Evolutionary conservation across 2,113 vertebrate species (phyloP).

Genomic region (Oncorhynchus nerka): DNA sequence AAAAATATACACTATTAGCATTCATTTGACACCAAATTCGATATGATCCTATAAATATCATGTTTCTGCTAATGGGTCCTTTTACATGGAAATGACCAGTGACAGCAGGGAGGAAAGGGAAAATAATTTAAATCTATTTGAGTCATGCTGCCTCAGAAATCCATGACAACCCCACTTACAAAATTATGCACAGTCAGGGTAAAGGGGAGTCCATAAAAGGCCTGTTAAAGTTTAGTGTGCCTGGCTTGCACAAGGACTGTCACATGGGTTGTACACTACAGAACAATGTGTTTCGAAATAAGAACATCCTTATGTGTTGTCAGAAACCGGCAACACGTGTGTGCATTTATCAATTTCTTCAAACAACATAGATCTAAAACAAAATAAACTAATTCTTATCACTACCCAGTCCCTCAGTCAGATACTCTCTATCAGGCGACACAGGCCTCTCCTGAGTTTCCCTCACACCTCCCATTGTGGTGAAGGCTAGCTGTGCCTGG

Average conservation of each 20-base stretch:
- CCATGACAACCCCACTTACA: background rate
- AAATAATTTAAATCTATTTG: background rate
- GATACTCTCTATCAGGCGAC: constrained; percentile 40
- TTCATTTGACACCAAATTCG: too few species aligned
- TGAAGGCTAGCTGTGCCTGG: constrained; percentile 56
- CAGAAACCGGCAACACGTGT: too few species aligned
- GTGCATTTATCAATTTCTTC: too few species aligned
- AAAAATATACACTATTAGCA: too few species aligned
- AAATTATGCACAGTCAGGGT: background rate
- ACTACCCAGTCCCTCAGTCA: too few species aligned
- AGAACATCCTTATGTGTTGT: too few species aligned
- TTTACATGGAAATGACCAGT: too few species aligned
- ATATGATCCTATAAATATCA: too few species aligned
- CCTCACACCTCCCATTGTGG: constrained; percentile 68
- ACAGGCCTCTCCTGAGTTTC: constrained; percentile 61
- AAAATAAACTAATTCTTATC: too few species aligned
- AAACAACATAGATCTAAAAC: too few species aligned
- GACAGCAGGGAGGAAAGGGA: too few species aligned
- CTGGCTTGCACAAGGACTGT: constrained; percentile 1
- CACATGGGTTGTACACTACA: background rate
- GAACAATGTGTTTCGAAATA: background rate
- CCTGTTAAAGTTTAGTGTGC: background rate
- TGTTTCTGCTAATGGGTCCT: too few species aligned
- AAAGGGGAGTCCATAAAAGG: background rate
- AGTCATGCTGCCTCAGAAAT: background rate